Base-by-base conservation (phyloP, 2,113 vertebrate species). In the Oreotrochilus melanogaster region DNA sequence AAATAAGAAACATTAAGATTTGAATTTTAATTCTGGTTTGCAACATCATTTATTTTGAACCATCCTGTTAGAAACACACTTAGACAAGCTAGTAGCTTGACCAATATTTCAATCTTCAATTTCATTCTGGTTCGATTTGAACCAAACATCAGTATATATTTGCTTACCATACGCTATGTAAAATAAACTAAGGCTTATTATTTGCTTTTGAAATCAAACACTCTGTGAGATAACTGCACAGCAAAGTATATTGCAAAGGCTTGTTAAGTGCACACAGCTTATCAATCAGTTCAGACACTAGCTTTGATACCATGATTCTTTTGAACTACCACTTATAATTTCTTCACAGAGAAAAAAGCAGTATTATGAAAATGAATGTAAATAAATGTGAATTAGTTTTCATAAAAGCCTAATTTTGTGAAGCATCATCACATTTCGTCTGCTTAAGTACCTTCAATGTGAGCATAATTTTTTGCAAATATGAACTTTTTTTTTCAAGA, bases 341-440 rank as follows among this genome's bases (percentile, higher is more conserved):
- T 89, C 17, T 51, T 82, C 25, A 43, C 16, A 87, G 70, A 43
- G 18, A 93, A 48, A 2, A 35, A 81, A 79, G 18, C 15, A 45
- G 21, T 43, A 88, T 91, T 39, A 82, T 86, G 69, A 58, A 95
- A 92, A 86, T 51, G 10, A 48, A 65, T 37, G 18, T 57, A 78
- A 95, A 91, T 69, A 83, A 95, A 61, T 67, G 14, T 82, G 15
- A 95, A 75, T 73, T 66, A 54, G 6, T 92, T 93, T 96, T 95
- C 37, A 78, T 82, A 84, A 92, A 94, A 82, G 3, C 12, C 10
- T 82, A 10, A 66, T 87, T 71, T 72, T 25, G 11, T 18, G 23
- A 93, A 96, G 76, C 4, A 2, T 76, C 33, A 81, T 72, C 28
- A 50, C 42, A 91, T 54, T 78, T 88, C 1, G 1, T n/a, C 9